A percentile compares a stretch with the other conserved stretches of the same genome.
Conservation (phyloP, 2,888 invertebrate species). For the Lepidonotus clava region DNA sequence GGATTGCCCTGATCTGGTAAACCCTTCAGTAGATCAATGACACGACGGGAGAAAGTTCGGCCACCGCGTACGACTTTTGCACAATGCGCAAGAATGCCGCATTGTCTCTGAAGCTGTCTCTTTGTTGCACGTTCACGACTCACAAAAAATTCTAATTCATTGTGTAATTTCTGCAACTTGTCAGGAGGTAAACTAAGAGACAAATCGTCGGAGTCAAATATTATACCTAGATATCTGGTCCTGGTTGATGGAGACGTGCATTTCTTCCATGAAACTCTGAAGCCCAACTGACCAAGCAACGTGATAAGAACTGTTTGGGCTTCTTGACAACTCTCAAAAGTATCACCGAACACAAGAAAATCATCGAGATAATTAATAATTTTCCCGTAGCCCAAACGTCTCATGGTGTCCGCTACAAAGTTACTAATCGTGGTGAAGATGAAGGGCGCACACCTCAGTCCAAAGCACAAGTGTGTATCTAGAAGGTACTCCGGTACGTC, state of each 20-base stretch:
- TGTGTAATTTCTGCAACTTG: neutral
- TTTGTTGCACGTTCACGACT: neutral
- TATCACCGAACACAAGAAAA: neutral
- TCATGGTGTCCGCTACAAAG: too few species aligned
- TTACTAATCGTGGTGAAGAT: neutral
- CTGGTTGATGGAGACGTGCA: neutral
- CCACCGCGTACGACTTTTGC: neutral
- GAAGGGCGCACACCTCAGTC: neutral
- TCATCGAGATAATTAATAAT: neutral
- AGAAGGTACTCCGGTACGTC: neutral
- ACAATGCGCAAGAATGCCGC: neutral
- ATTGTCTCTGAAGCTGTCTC: neutral
- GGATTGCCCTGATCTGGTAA: neutral
- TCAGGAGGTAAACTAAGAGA: neutral
- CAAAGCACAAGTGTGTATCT: neutral
- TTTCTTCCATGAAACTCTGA: neutral
- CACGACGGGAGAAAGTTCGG: neutral
- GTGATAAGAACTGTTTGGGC: neutral
- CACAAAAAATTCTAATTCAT: neutral
- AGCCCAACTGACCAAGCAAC: neutral
- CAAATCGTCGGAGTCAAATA: neutral
- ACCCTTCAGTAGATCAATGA: neutral
- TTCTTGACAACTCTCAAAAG: neutral
- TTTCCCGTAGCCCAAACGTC: neutral
- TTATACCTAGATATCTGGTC: neutral